Conservation (phyloP, 2,113 vertebrate genomes). For the Hydrolagus affinis region DNA sequence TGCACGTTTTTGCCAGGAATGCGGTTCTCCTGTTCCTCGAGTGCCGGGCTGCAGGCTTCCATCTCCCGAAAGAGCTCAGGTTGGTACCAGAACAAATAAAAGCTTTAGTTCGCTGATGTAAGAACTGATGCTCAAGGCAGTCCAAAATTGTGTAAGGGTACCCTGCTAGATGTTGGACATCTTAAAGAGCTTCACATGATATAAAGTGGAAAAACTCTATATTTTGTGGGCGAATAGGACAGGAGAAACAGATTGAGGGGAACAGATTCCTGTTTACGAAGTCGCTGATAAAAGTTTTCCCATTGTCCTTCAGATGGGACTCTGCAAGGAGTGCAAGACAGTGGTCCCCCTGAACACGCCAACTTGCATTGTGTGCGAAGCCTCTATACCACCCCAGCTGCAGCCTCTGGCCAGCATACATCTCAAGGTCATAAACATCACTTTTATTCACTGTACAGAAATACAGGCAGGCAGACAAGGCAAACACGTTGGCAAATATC, state of each 20-base stretch:
- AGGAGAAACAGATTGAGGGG: background rate
- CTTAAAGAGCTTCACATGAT: too few species aligned
- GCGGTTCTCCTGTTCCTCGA: slow-evolving; percentile 61
- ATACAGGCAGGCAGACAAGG: background rate
- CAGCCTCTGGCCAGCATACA: slow-evolving; percentile 52
- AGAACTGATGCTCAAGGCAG: too few species aligned
- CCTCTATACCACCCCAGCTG: slow-evolving; percentile 57
- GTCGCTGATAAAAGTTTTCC: background rate
- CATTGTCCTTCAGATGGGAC: slow-evolving; percentile 53
- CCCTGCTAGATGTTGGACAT: too few species aligned
- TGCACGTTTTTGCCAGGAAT: slow-evolving; percentile 75
- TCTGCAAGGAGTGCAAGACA: slow-evolving; percentile 64
- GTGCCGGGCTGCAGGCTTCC: slow-evolving; percentile 55
- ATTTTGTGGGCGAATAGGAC: background rate
- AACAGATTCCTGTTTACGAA: background rate
- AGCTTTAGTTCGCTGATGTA: too few species aligned
- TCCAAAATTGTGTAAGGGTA: too few species aligned
- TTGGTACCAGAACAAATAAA: slow-evolving; percentile 42
- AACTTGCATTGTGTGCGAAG: slow-evolving; percentile 77
- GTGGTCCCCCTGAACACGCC: slow-evolving; percentile 66
- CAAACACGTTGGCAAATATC: background rate
- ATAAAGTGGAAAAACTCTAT: background rate
- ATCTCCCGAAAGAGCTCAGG: slow-evolving; percentile 67
- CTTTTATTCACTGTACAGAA: background rate
- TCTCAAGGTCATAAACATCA: slow-evolving; percentile 56